Evolutionary conservation across 2,888 invertebrate genomes (phyloP), one percentile per base, ranked within the genome.

Genomic region (Aspidiotus rigidus): DNA sequence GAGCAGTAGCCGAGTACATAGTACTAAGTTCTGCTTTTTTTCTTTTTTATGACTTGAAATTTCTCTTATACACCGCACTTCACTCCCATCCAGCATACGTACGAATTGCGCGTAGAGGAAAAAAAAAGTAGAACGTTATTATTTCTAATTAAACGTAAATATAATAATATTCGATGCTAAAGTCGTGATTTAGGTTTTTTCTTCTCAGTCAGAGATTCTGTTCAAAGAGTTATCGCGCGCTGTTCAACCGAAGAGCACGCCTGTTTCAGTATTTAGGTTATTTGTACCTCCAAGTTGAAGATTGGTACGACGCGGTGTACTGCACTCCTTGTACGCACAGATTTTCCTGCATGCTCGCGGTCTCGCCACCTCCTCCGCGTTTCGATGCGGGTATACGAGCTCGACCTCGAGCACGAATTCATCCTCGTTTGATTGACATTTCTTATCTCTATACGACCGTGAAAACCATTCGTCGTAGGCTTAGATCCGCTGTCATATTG

Each of bases 131-230:
- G 49, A 49, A 49, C 49, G 49, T 49, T 49, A 49, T 49, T 49
- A 49, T 49, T 49, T 49, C 49, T 49, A 49, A 49, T 49, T 49
- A 49, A 49, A 49, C 49, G 49, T 49, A 49, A 49, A 49, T 49
- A 49, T 49, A n/a, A 28, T 28, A 28, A 49, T 49, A 49, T 49
- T 49, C 49, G 49, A 49, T 49, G 49, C 6, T 13, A 49, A 49
- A 49, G n/a, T 49, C 49, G 49, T 49, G 49, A 49, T 49, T 13
- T 49, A 49, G 49, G 49, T 49, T 49, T 49, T 49, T 49, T 49
- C 49, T 49, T 49, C 49, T 49, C 49, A n/a, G n/a, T n/a, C n/a
- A 49, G 49, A 49, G 10, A 13, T 49, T 49, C n/a, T 13, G n/a
- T 13, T 49, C 49, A 49, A 28, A 28, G 28, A 28, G 28, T 28